phyloP scores from a whole-genome alignment of 2,888 invertebrate species.

The Amphipoea oculea region DNA sequence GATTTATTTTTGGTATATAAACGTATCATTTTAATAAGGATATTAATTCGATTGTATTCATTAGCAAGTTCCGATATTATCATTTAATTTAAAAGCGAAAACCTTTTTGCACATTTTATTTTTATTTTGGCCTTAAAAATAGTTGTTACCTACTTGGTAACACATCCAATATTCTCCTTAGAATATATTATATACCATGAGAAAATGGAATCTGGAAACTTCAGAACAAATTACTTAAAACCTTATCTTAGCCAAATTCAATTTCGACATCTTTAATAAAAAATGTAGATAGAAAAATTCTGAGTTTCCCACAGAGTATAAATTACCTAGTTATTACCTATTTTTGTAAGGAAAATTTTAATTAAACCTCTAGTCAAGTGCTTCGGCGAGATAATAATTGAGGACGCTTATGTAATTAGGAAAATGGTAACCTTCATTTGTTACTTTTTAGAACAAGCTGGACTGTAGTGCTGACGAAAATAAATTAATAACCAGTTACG shows the following conservation, averaged over 20 bases:
- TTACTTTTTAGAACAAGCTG: not conserved
- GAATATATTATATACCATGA: not conserved
- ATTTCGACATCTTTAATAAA: conserved; percentile 20
- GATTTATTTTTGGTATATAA: too few relatives aligned
- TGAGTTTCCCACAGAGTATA: conserved; percentile 1
- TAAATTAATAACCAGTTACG: too few relatives aligned
- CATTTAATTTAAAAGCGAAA: not conserved
- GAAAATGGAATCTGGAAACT: conserved; percentile 4
- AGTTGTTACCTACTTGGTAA: not conserved
- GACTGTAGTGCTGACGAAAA: not conserved
- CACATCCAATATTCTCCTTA: too few relatives aligned
- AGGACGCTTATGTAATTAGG: conserved; percentile 24
- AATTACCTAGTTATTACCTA: too few relatives aligned
- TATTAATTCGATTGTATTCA: not conserved
- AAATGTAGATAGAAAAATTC: conserved; percentile 6
- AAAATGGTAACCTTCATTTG: not conserved
- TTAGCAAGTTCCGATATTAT: not conserved
- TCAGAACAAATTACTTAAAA: conserved; percentile 3
- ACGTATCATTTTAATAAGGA: too few relatives aligned
- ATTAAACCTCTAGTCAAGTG: conserved; percentile 23
- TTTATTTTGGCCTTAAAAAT: not conserved
- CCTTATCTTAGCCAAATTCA: conserved; percentile 21
- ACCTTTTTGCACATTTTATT: not conserved
- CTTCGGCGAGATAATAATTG: conserved; percentile 14
- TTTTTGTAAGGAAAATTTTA: not conserved